phyloP scores from a whole-genome alignment of 2,888 invertebrate species.

The Sialis lutaria region DNA sequence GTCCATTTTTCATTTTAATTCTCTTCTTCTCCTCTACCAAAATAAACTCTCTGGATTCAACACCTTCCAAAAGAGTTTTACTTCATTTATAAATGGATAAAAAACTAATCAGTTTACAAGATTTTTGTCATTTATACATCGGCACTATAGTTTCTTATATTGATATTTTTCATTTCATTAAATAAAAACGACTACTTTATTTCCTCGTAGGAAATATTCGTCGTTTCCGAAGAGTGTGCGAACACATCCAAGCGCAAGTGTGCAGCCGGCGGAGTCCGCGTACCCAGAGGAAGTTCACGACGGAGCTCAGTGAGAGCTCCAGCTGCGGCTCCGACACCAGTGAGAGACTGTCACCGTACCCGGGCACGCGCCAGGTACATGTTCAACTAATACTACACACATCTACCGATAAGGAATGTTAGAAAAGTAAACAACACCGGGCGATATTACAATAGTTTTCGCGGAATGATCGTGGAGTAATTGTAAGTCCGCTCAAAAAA shows the following conservation, averaged over 20 bases:
- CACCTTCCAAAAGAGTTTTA: too few relatives aligned
- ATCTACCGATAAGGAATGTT: too few relatives aligned
- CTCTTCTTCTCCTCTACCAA: too few relatives aligned
- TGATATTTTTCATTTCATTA: neutral
- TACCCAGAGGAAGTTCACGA: constrained; percentile 41
- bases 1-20: too few relatives aligned
- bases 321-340: constrained; percentile 53
- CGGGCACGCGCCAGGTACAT: constrained; percentile 32
- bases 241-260: constrained; percentile 71
- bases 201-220: constrained; percentile 67
- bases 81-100: neutral
- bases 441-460: too few relatives aligned
- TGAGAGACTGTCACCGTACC: constrained; percentile 36
- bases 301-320: constrained; percentile 47
- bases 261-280: constrained; percentile 38
- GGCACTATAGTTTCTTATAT: neutral
- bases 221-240: constrained; percentile 87
- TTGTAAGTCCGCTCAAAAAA: too few relatives aligned
- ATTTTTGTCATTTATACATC: neutral
- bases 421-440: too few relatives aligned
- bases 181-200: constrained; percentile 1
- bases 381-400: constrained; percentile 8
- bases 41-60: too few relatives aligned
- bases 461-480: too few relatives aligned
- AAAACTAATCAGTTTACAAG: neutral